Base-by-base conservation (phyloP, 2,888 invertebrate genomes). In the Phasia obesa region DNA sequence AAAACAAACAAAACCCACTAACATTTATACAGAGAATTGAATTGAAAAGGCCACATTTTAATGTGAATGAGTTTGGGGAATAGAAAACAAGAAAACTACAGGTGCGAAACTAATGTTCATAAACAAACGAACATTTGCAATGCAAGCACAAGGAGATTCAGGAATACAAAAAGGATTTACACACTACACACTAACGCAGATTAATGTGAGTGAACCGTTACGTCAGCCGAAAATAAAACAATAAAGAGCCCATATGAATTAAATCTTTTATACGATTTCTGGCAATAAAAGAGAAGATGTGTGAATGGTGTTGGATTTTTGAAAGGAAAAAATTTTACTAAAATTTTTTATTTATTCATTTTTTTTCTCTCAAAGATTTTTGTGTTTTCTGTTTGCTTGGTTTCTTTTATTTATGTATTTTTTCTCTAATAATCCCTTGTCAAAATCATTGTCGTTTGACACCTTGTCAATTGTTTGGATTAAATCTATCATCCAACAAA, bases 371-470 rank as follows among this genome's bases (percentile, higher is more conserved):
- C 35, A 38, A 9, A 23, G 19, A 60, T 76, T 71, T 38, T 59
- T 44, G 19, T 44, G 21, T 42, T 70, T 25, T 62, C 17, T 69
- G 4, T 77, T 49, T 57, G 42, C 53, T 53, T 64, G 44, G 55
- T 75, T 70, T 49, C 51, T 25, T 75, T 70, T 77, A 31, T 62
- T 69, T 57, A n/a, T n/a, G n/a, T n/a, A n/a, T 42, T 51, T 55
- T 79, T 70, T 44, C 51, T 55, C 25, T 38, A 21, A 38, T 67
- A 62, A 74, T 74, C 79, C 73, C 79, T 55, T 67, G 73, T 67
- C 79, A 60, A 74, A 80, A 80, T 17, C 53, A 35, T 25, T 78
- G 73, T 64, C 74, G 55, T 82, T 82, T 82, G 82, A 82, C 82
- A 82, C 82, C 69, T 74, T 78, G 67, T 74, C 78, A 74, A 69